Conservation (phyloP, 2,113 vertebrate species). For the crab-eating macaque (Macaca fascicularis) region DNA sequence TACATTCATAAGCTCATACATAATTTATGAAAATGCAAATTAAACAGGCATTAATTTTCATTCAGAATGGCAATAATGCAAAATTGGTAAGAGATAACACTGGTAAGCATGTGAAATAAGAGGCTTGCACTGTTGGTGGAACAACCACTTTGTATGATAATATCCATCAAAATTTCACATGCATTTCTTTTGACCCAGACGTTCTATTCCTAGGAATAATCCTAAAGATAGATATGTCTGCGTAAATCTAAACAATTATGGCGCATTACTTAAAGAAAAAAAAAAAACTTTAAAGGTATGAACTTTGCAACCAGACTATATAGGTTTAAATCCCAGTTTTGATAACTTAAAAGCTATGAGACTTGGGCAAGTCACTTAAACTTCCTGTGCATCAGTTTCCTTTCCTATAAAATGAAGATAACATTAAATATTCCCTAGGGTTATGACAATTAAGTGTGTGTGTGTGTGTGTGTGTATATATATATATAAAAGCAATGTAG, state of each 20-base stretch:
- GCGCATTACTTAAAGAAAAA: background rate
- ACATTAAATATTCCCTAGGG: background rate
- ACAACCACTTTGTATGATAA: background rate
- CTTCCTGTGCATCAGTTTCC: background rate
- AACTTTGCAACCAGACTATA: background rate
- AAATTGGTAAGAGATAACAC: slow-evolving; percentile 13
- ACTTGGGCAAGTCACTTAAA: slow-evolving; percentile 17
- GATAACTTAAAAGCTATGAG: slow-evolving; percentile 19
- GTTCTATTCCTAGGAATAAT: slow-evolving; percentile 18
- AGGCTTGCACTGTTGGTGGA: background rate
- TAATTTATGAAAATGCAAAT: background rate
- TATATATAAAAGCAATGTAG: background rate
- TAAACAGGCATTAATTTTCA: background rate
- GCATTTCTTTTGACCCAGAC: slow-evolving; percentile 9
- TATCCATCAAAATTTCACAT: slow-evolving; percentile 38
- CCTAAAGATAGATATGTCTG: background rate
- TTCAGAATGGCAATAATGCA: background rate
- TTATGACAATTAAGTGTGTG: background rate
- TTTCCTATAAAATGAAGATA: slow-evolving; percentile 41
- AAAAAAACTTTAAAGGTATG: background rate
- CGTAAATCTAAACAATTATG: background rate
- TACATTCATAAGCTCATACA: background rate
- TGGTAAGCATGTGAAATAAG: background rate
- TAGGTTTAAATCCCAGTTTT: background rate
- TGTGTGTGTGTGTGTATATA: background rate